phyloP scores from a whole-genome alignment of 2,113 vertebrate genomes.

The Trachemys scripta region DNA sequence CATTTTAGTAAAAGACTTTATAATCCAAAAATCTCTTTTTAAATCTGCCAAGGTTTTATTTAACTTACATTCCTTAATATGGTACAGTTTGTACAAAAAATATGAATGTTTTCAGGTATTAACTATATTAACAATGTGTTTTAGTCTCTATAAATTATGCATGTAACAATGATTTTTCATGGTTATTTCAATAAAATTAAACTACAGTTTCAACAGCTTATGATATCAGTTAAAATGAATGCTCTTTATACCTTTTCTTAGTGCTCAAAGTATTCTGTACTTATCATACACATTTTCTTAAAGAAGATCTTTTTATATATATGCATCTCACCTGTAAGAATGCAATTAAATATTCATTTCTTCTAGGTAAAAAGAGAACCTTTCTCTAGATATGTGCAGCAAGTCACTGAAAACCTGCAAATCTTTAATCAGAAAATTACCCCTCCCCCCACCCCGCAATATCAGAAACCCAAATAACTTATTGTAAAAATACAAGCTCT shows the following conservation, averaged over 20 bases:
- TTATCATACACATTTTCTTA: slow-evolving; percentile 74
- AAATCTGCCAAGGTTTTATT: slow-evolving; percentile 26
- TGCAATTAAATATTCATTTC: slow-evolving; percentile 14
- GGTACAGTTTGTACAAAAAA: slow-evolving; percentile 43
- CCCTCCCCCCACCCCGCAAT: background rate
- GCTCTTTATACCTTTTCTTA: slow-evolving; percentile 44
- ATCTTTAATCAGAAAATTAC: slow-evolving; percentile 26
- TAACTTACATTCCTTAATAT: slow-evolving; percentile 53
- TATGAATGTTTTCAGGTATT: slow-evolving; percentile 39
- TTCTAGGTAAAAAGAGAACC: background rate
- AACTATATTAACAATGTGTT: slow-evolving; percentile 28
- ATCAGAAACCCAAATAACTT: slow-evolving; percentile 81
- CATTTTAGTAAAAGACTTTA: slow-evolving; percentile 5
- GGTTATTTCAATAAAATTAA: slow-evolving; percentile 42
- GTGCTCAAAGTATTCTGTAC: slow-evolving; percentile 79
- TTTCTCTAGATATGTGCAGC: slow-evolving; percentile 28
- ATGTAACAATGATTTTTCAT: slow-evolving; percentile 3
- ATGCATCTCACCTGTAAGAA: slow-evolving; percentile 31
- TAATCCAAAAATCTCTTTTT: background rate
- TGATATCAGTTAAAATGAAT: slow-evolving; percentile 26
- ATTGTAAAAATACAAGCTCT: slow-evolving; percentile 81
- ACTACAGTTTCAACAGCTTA: slow-evolving; percentile 9
- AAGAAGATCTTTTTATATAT: slow-evolving; percentile 45
- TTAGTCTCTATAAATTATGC: slow-evolving; percentile 31
- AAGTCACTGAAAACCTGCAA: slow-evolving; percentile 21